Base-by-base conservation (phyloP, 2,888 invertebrate genomes). In the Deilephila elpenor region DNA sequence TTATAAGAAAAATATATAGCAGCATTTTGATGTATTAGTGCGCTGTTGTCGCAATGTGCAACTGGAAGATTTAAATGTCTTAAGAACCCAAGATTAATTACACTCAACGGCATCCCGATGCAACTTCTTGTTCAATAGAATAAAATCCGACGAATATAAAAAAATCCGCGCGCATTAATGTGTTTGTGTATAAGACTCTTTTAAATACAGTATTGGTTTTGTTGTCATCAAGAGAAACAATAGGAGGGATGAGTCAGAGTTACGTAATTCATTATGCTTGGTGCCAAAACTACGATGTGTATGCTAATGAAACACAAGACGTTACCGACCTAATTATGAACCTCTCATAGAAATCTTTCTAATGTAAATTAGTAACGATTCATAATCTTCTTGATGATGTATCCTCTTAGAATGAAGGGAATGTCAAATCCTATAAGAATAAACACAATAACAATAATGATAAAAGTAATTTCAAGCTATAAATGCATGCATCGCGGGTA, bases 1-100 rank as follows among this genome's bases (percentile, higher is more conserved):
- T 19, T 25, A 29, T 34, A 29, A 34, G 29, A 62, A 34, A 34
- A 19, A 62, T 6, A 62, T 14, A 6, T 2, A 19, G n/a, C 0
- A 34, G 19, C 34, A 19, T 62, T 62, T 62, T 6, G 32, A 61
- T 19, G 0, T 19, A 34, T 62, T 62, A 34, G 61, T 34, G 19
- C 34, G 4, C 7, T 32, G n/a, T 62, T 34, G 61, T 62, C 60
- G 61, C 34, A 56, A n/a, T n/a, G 19, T 17, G 34, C 61, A 32
- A 62, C 61, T 19, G 32, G 61, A 62, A 62, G 17, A 62, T 62
- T 62, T 62, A n/a, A 34, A 62, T 62, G 34, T 62, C 61, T 32
- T 34, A 19, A 62, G 32, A 62, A 34, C 29, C n/a, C 19, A 34
- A 62, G n/a, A 62, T 62, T 62, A 34, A 62, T 56, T 62, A 62